Evolutionary conservation across 2,888 invertebrate species (phyloP).

Genomic region (Chironomus tentans): DNA sequence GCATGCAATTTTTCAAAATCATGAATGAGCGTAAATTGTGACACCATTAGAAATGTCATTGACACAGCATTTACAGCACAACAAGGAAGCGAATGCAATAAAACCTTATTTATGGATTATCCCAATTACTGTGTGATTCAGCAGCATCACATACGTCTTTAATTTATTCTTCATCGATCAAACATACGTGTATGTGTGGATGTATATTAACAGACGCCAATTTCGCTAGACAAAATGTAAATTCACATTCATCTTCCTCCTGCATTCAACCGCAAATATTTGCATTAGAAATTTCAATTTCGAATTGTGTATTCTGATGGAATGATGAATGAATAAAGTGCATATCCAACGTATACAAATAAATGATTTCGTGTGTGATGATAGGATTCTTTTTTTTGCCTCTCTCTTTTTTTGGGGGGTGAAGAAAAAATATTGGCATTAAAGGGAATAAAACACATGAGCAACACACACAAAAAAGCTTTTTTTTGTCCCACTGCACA

Average conservation of each 20-base stretch:
- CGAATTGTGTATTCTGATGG: neutral
- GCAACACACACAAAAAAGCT: too few relatives aligned
- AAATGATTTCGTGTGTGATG: too few relatives aligned
- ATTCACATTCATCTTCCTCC: neutral
- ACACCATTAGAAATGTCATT: neutral
- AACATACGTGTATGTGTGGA: neutral
- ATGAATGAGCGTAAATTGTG: neutral
- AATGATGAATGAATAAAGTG: neutral
- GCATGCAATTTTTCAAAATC: conserved; percentile 4
- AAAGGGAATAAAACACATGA: too few relatives aligned
- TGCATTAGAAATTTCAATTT: conserved; percentile 18
- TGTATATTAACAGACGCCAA: neutral
- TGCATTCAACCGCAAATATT: conserved; percentile 5
- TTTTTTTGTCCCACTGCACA: too few relatives aligned
- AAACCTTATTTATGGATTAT: neutral
- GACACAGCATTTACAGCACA: neutral
- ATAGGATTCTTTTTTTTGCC: too few relatives aligned
- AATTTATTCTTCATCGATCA: too few relatives aligned
- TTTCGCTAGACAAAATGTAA: conserved; percentile 9
- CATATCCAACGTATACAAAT: neutral
- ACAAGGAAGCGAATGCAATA: neutral
- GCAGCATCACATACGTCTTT: neutral
- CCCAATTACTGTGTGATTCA: neutral
- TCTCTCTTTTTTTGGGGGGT: too few relatives aligned
- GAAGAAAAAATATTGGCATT: too few relatives aligned